phyloP scores from a whole-genome alignment of 2,888 invertebrate genomes.

The Napeogenes inachia region DNA sequence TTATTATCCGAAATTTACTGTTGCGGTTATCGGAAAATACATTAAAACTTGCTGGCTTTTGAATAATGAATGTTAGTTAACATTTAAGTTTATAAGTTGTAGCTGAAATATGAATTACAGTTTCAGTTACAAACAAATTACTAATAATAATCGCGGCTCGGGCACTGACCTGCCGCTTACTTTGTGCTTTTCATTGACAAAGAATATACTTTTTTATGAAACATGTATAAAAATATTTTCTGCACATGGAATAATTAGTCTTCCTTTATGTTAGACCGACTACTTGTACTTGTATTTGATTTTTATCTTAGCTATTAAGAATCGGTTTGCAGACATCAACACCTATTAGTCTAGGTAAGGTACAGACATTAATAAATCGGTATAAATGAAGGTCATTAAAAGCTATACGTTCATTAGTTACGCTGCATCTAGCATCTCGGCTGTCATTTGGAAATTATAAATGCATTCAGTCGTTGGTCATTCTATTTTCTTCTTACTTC shows the following conservation, averaged over 20 bases:
- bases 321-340: neutral
- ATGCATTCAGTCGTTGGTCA: neutral
- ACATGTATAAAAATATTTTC: constrained; percentile 3
- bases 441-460: constrained; percentile 30
- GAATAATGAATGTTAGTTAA: constrained; percentile 9
- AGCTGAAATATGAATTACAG: constrained; percentile 4
- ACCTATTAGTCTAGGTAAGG: constrained; percentile 15
- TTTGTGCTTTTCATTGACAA: neutral
- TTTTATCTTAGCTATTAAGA: neutral
- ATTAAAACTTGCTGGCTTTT: constrained; percentile 9
- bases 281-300: neutral
- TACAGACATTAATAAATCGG: constrained; percentile 18
- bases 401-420: constrained; percentile 40
- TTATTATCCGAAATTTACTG: constrained; percentile 22
- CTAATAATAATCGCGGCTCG: constrained; percentile 17
- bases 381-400: constrained; percentile 18
- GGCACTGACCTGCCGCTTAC: constrained; percentile 11
- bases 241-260: neutral
- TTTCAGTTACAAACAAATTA: constrained; percentile 9
- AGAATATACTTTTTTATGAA: neutral
- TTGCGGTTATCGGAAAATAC: constrained; percentile 18
- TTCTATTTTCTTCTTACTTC: neutral
- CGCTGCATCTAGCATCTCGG: constrained; percentile 39
- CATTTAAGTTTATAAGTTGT: neutral
- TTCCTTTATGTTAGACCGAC: neutral